Evolutionary conservation across 2,113 vertebrate species (phyloP).

Genomic region (Machaerirhynchus nigripectus): DNA sequence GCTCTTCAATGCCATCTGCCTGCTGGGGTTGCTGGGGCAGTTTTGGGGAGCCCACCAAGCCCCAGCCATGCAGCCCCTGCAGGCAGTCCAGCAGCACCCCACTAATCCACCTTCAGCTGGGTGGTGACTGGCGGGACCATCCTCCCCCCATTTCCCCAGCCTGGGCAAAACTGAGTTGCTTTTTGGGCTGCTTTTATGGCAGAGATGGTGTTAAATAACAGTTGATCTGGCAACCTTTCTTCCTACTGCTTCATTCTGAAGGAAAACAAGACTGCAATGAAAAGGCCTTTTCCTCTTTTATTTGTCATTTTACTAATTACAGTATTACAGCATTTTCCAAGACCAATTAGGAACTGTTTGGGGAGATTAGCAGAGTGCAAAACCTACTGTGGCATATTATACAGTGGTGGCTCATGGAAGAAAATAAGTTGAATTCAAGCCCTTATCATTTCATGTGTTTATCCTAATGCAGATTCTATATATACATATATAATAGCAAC

Average conservation of each 20-base stretch:
- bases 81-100: not conserved
- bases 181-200: not conserved
- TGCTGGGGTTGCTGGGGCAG: not conserved
- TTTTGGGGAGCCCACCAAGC: not conserved
- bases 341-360: conserved; percentile 58
- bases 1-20: not conserved
- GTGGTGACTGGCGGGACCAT: fast-evolving
- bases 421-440: conserved; percentile 6
- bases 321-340: conserved; percentile 69
- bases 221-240: not conserved
- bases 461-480: not conserved
- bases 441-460: not conserved
- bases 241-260: conserved; percentile 1
- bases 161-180: not conserved
- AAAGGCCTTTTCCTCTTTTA: conserved; percentile 25
- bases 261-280: conserved; percentile 32
- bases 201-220: conserved; percentile 7
- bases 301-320: conserved; percentile 69
- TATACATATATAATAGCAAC: not conserved
- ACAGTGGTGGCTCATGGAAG: conserved; percentile 1
- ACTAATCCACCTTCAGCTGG: not conserved
- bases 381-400: conserved; percentile 51
- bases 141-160: not conserved
- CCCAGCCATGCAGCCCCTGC: not conserved
- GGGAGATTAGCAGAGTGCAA: conserved; percentile 51